Evolutionary conservation across 2,888 invertebrate genomes (phyloP).

Genomic region (Phaedon cochleariae): DNA sequence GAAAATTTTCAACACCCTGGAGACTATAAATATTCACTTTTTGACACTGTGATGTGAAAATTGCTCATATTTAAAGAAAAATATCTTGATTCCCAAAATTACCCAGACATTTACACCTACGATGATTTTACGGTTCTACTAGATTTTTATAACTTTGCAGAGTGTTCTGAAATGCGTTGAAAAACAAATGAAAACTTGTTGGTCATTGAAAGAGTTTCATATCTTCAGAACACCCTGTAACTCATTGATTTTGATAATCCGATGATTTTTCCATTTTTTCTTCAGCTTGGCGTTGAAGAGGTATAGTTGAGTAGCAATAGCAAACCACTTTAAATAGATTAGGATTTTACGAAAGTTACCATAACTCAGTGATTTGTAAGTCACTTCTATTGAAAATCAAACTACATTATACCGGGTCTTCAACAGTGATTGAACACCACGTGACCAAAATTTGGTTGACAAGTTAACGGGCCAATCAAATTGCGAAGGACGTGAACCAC

Average conservation of each 20-base stretch:
- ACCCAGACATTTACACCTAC: too few species aligned
- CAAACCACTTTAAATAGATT: slow-evolving; percentile 7
- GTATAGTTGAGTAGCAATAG: slow-evolving; percentile 10
- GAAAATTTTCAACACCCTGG: neutral
- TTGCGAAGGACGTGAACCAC: too few species aligned
- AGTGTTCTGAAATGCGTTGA: too few species aligned
- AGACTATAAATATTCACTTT: neutral
- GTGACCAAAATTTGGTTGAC: too few species aligned
- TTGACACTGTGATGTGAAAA: neutral
- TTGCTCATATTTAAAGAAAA: neutral
- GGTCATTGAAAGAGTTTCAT: neutral
- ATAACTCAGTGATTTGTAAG: slow-evolving; percentile 29
- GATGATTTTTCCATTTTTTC: neutral
- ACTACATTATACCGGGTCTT: too few species aligned
- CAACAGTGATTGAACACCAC: too few species aligned
- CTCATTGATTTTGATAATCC: neutral
- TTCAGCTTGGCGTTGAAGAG: too few species aligned
- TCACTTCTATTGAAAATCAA: neutral
- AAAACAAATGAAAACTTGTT: neutral
- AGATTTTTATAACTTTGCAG: too few species aligned
- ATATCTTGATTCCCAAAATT: neutral
- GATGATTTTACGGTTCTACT: too few species aligned
- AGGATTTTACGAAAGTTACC: slow-evolving; percentile 44
- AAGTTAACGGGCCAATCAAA: too few species aligned
- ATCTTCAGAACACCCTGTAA: neutral